A percentile compares a stretch with the other conserved stretches of the same genome.
phyloP scores from a whole-genome alignment of 2,888 invertebrate species.

The Balanococcus diminutus region DNA sequence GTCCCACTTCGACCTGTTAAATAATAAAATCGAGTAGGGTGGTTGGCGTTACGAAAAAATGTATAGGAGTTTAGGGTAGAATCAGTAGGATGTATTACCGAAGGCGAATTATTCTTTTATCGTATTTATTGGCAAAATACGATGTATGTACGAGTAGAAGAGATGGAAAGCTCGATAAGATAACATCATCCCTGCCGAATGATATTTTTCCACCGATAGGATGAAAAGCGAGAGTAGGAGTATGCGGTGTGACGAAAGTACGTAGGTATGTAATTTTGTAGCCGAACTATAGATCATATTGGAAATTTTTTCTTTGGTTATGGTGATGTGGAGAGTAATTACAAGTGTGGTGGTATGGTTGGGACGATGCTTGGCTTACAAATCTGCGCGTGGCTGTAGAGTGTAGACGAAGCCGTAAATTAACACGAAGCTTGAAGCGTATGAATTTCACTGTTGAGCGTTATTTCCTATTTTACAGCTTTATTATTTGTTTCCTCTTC shows the following conservation, averaged over 20 bases:
- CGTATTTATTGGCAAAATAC: neutral
- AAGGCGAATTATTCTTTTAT: neutral
- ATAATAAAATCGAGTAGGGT: neutral
- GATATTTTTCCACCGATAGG: neutral
- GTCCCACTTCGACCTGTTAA: neutral
- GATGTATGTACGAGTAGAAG: neutral
- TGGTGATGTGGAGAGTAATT: neutral
- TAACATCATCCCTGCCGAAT: neutral
- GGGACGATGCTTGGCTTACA: neutral
- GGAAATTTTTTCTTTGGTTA: neutral
- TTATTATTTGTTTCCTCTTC: conserved; percentile 2
- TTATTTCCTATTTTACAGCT: neutral
- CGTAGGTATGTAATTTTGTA: neutral
- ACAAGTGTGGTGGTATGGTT: neutral
- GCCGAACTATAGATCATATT: neutral
- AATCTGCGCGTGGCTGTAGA: neutral
- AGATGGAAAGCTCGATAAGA: neutral
- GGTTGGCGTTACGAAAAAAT: neutral
- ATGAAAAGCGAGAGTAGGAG: too few relatives aligned
- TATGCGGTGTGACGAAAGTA: neutral
- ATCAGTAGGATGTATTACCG: neutral
- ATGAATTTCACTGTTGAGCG: conserved; percentile 9
- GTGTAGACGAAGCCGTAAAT: neutral
- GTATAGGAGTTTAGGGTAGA: neutral
- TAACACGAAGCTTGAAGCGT: neutral